Evolutionary conservation across 1,140 invertebrate genomes (phyloP), one percentile per base, ranked within the genome.

Genomic region (Ostrea edulis): DNA sequence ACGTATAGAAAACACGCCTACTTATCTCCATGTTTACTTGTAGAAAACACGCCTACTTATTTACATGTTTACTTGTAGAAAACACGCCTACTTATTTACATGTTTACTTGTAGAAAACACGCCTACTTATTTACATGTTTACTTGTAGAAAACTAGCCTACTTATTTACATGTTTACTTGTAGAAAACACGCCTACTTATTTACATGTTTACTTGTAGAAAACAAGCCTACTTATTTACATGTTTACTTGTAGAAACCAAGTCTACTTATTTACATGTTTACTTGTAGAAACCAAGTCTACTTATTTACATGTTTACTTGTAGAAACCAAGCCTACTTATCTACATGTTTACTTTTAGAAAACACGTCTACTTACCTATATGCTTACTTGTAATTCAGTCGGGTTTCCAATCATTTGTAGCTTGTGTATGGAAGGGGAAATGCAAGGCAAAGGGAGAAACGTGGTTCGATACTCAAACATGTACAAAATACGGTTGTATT

Each of bases 381-480:
- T 44, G 35, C n/a, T 35, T 82, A 11, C 17, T 35, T 12, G 8
- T 81, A 22, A 22, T 14, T 22, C 2, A 0, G n/a, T 22, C 11
- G 29, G 20, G 20, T 22, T 22, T 22, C 29, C 29, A 22, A 22
- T 44, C 35, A 44, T 54, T 85, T 86, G 14, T 51, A 89, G 88
- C 86, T 84, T 89, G 88, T 82, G 82, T 86, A 81, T 89, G 86
- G 86, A 82, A 87, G 77, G 51, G 81, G 0, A 54, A 17, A 8
- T 89, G 88, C 65, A 89, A 89, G 68, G 68, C 55, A 12, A 53
- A 87, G 44, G 84, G 85, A 20, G 22, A 71, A 14, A 89, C 85
- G 8, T 89, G 88, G 88, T 89, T 89, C 82, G 85, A 86, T 58
- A 77, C 51, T n/a, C 84, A 89, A 12, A 82, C 83, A 8, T 89